Conservation (phyloP, 2,888 invertebrate species). For the Plusia festucae region DNA sequence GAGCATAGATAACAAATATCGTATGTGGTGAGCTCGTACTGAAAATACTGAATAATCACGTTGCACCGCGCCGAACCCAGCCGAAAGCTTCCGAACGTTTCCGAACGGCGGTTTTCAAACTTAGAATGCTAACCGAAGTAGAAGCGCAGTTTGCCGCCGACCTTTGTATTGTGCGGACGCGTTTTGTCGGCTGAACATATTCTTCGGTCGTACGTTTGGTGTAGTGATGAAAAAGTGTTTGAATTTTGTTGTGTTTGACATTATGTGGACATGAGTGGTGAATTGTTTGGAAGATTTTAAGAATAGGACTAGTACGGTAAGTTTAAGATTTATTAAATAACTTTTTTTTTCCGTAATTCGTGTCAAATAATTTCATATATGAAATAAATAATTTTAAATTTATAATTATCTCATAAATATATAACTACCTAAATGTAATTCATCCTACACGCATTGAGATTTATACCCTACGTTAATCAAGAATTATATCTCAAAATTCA, state of each 20-base stretch:
- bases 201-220: slow-evolving; percentile 60
- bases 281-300: slow-evolving; percentile 42
- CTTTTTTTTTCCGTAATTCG: neutral
- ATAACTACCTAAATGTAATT: too few relatives aligned
- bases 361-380: neutral
- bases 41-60: slow-evolving; percentile 62
- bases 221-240: slow-evolving; percentile 71
- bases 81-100: slow-evolving; percentile 68
- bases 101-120: slow-evolving; percentile 69
- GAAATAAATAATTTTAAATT: too few relatives aligned
- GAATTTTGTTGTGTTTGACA: slow-evolving; percentile 60
- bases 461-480: neutral
- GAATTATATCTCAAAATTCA: slow-evolving; percentile 42
- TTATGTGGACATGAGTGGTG: slow-evolving; percentile 64
- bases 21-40: slow-evolving; percentile 45
- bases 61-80: slow-evolving; percentile 64
- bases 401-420: too few relatives aligned
- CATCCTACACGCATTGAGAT: neutral
- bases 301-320: slow-evolving; percentile 54
- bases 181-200: slow-evolving; percentile 31
- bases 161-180: slow-evolving; percentile 61
- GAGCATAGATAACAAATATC: slow-evolving; percentile 63
- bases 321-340: slow-evolving; percentile 1
- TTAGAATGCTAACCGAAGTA: slow-evolving; percentile 65
- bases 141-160: slow-evolving; percentile 73